phyloP scores from a whole-genome alignment of 2,797 vertebrate species.

The Gallirallus australis region DNA sequence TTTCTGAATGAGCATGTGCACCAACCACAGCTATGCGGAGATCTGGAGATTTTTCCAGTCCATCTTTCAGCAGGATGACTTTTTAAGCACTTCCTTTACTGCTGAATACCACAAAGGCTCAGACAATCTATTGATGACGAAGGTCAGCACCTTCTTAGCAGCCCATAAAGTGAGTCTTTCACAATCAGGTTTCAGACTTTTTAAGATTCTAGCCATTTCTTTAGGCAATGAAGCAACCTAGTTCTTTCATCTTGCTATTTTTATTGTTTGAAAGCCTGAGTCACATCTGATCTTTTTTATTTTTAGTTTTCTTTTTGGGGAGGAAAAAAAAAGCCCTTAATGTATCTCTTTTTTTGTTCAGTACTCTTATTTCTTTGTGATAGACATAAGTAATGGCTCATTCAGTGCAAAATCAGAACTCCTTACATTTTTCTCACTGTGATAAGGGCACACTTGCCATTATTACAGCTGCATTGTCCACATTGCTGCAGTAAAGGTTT shows the following conservation, averaged over 20 bases:
- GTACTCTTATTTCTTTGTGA: conserved; percentile 57
- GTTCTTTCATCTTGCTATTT: conserved; percentile 67
- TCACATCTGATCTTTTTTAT: conserved; percentile 70
- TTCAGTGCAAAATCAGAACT: conserved; percentile 57
- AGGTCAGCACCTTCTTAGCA: conserved; percentile 73
- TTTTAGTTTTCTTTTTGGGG: conserved; percentile 62
- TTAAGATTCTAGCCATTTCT: conserved; percentile 61
- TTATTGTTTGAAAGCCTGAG: conserved; percentile 68
- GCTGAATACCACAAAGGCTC: conserved; percentile 63
- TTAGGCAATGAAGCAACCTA: conserved; percentile 44
- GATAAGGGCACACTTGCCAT: conserved; percentile 55
- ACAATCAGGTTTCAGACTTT: conserved; percentile 63
- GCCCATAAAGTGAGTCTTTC: conserved; percentile 56
- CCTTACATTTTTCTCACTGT: conserved; percentile 61
- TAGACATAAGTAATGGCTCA: conserved; percentile 65
- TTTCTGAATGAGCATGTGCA: conserved; percentile 45
- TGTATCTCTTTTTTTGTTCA: conserved; percentile 47
- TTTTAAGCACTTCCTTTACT: conserved; percentile 72
- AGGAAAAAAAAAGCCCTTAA: background rate
- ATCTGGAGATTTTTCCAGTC: conserved; percentile 67
- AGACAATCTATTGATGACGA: conserved; percentile 70
- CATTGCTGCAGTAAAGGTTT: conserved; percentile 41
- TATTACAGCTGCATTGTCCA: conserved; percentile 50
- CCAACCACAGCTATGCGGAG: conserved; percentile 1
- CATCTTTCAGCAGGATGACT: conserved; percentile 65